A percentile compares a stretch with the other conserved stretches of the same genome.
These are phyloP conservation scores for Melanogrammus aeglefinus DNA, from an alignment of 2,797 vertebrate species.

Conservation along the genomic window DNA sequence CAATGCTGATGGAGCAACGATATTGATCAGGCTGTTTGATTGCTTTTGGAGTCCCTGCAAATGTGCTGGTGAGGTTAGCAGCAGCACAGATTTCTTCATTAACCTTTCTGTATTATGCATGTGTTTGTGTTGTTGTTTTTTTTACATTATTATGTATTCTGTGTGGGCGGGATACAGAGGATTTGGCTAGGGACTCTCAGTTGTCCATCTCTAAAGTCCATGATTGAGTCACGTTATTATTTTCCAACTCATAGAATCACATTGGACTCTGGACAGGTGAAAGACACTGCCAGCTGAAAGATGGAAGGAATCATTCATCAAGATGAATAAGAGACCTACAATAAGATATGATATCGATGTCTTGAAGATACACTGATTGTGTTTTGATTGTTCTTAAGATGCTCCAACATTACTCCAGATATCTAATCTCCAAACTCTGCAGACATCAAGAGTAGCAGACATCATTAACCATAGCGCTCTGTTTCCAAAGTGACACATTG, in stretches of 20 bases:
- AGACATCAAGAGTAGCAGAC: slow-evolving; percentile 34
- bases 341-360: too few species aligned
- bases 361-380: not conserved
- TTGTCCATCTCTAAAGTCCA: slow-evolving; percentile 83
- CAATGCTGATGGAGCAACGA: not conserved
- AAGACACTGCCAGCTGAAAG: too few species aligned
- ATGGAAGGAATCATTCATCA: not conserved
- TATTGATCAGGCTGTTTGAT: slow-evolving; percentile 11
- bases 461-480: slow-evolving; percentile 15
- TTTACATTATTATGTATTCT: too few species aligned
- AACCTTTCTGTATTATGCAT: slow-evolving; percentile 80
- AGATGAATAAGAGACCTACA: not conserved
- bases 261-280: not conserved
- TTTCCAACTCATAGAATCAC: slow-evolving; percentile 9
- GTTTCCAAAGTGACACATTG: slow-evolving; percentile 18
- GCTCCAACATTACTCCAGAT: slow-evolving; percentile 83
- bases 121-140: not conserved
- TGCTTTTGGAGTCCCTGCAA: not conserved
- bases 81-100: not conserved
- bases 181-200: slow-evolving; percentile 83
- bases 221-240: slow-evolving; percentile 57
- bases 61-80: not conserved
- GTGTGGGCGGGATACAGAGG: slow-evolving; percentile 83
- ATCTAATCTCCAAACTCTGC: slow-evolving; percentile 85
- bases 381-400: slow-evolving; percentile 68